Evolutionary conservation across 2,888 invertebrate genomes (phyloP).

Genomic region (Kryphioiulus occultus): DNA sequence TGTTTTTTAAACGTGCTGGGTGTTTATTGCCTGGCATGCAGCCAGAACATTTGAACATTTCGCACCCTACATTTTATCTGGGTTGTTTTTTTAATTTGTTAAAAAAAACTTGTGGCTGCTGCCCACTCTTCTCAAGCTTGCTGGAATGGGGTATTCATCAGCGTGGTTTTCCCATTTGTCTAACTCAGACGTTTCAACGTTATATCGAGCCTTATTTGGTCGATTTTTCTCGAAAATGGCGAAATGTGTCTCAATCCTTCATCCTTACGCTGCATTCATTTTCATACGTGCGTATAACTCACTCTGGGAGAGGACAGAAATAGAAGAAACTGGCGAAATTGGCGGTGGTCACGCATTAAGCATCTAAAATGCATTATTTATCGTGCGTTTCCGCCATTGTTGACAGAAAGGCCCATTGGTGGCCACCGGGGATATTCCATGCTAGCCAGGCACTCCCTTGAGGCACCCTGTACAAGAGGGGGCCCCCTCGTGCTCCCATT

Average conservation of each 20-base stretch:
- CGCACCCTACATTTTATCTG: not conserved
- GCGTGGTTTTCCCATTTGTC: not conserved
- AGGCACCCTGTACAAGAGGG: not conserved
- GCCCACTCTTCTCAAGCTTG: not conserved
- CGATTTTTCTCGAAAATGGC: not conserved
- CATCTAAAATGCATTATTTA: slow-evolving; percentile 29
- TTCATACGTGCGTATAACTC: slow-evolving; percentile 26
- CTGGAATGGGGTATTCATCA: slow-evolving; percentile 10
- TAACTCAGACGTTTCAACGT: not conserved
- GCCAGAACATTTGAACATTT: not conserved
- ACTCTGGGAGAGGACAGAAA: not conserved
- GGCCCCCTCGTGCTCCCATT: too few species aligned
- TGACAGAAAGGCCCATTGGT: slow-evolving; percentile 14
- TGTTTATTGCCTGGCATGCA: slow-evolving; percentile 2
- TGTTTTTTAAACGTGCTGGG: not conserved
- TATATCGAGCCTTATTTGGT: not conserved
- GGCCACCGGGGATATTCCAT: not conserved
- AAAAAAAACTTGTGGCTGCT: not conserved
- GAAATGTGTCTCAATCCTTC: slow-evolving; percentile 5
- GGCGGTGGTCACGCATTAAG: slow-evolving; percentile 25
- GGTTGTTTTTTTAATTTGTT: not conserved
- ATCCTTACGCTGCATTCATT: not conserved
- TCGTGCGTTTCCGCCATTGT: not conserved
- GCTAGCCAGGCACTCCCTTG: not conserved
- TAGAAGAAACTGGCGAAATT: not conserved